A percentile compares a stretch with the other conserved stretches of the same genome.
Evolutionary conservation across 2,797 vertebrate genomes (phyloP).

Genomic region (Dendrocincla fuliginosa): DNA sequence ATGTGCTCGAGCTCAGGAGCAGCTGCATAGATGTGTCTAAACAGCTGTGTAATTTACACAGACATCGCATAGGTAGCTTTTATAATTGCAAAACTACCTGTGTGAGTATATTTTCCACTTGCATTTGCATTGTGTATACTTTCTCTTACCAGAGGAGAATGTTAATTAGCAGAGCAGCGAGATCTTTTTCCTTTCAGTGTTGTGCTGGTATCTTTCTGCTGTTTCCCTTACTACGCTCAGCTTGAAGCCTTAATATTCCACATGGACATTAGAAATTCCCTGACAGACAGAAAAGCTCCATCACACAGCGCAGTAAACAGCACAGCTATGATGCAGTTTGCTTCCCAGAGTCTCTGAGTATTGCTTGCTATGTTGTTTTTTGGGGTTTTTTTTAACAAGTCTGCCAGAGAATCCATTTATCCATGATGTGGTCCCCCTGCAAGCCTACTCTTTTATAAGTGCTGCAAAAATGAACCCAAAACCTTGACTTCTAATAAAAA

Average conservation of each 20-base stretch:
- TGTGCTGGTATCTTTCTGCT: not conserved
- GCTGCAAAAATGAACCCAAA: not conserved
- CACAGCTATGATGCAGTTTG: not conserved
- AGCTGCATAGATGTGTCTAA: not conserved
- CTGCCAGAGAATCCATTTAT: not conserved
- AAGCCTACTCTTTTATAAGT: not conserved
- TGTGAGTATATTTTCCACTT: not conserved
- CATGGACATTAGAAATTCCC: not conserved
- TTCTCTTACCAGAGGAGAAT: not conserved
- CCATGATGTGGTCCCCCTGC: not conserved
- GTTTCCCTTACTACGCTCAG: not conserved
- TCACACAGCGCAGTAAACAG: not conserved
- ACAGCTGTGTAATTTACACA: not conserved
- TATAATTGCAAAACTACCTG: not conserved
- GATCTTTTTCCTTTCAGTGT: not conserved
- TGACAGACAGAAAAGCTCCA: not conserved
- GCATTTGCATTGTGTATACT: not conserved
- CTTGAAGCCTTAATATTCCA: not conserved
- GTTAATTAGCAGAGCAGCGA: not conserved
- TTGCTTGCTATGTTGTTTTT: not conserved
- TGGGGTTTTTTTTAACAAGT: not conserved
- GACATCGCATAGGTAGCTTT: not conserved
- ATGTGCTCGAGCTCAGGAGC: not conserved
- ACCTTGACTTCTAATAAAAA: not conserved
- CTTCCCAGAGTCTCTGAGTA: not conserved